A percentile compares a stretch with the other conserved stretches of the same genome.
Evolutionary conservation across 2,797 vertebrate genomes (phyloP).

Genomic region (Micrastur ruficollis): DNA sequence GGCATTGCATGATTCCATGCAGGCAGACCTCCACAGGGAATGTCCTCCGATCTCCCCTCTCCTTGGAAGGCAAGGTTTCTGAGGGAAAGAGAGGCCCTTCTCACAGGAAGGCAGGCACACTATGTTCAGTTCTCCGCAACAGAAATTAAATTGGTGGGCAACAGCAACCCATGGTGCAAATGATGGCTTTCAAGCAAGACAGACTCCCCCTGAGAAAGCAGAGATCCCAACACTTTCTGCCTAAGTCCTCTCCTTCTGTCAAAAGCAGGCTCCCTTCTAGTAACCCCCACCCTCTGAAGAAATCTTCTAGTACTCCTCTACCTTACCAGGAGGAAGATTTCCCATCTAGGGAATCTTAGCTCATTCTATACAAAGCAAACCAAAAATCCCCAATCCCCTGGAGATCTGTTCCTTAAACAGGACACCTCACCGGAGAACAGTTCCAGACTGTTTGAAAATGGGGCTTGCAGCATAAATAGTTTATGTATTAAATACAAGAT

Average conservation of each 20-base stretch:
- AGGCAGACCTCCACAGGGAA: neutral
- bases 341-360: too few species aligned
- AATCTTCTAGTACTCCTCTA: neutral
- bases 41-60: neutral
- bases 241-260: neutral
- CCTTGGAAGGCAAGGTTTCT: neutral
- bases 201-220: neutral
- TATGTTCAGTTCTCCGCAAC: neutral
- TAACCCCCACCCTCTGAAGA: neutral
- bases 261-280: neutral
- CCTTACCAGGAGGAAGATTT: neutral
- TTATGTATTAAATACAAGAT: neutral
- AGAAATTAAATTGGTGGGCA: neutral
- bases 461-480: neutral
- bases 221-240: neutral
- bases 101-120: neutral
- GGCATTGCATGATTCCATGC: accelerated
- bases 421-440: neutral
- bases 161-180: neutral
- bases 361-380: neutral
- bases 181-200: neutral
- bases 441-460: neutral
- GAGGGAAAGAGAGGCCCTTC: neutral
- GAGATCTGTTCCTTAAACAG: neutral
- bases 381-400: accelerated